Percentiles rank a stretch among this genome's conserved stretches.
These are phyloP conservation scores for Eira barbara DNA, from an alignment of 2,113 vertebrate genomes.

Conservation along the genomic window DNA sequence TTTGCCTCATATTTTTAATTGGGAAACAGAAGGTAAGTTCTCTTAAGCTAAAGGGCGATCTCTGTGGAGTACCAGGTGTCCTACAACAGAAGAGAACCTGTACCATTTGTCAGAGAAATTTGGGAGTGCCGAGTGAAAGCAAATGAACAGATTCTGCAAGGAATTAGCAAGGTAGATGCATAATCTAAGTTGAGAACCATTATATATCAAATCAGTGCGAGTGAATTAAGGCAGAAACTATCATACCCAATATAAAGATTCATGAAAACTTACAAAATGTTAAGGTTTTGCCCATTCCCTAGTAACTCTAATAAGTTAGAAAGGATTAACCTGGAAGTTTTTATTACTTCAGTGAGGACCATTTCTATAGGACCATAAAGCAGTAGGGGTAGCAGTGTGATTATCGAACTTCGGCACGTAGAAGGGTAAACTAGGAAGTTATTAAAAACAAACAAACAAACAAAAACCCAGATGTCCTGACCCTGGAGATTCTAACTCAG, in stretches of 20 bases:
- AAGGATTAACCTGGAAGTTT: background rate
- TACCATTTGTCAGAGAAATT: background rate
- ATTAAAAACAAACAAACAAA: background rate
- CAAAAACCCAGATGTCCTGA: background rate
- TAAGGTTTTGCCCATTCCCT: background rate
- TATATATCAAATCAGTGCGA: background rate
- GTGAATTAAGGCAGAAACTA: background rate
- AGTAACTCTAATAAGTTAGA: background rate
- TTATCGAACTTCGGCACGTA: background rate
- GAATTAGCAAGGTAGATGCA: background rate
- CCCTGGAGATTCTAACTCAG: background rate
- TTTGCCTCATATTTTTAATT: background rate
- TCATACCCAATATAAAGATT: background rate
- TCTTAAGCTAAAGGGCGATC: background rate
- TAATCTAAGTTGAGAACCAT: background rate
- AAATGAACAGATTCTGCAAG: background rate
- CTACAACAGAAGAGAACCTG: background rate
- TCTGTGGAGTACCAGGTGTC: background rate
- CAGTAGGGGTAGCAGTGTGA: background rate
- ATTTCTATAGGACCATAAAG: background rate
- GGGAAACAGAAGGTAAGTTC: background rate
- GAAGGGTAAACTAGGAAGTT: background rate
- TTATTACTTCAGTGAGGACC: background rate
- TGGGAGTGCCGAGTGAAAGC: background rate
- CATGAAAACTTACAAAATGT: background rate